phyloP scores from a whole-genome alignment of 2,797 vertebrate species.

The Yasuhikotakia modesta region DNA sequence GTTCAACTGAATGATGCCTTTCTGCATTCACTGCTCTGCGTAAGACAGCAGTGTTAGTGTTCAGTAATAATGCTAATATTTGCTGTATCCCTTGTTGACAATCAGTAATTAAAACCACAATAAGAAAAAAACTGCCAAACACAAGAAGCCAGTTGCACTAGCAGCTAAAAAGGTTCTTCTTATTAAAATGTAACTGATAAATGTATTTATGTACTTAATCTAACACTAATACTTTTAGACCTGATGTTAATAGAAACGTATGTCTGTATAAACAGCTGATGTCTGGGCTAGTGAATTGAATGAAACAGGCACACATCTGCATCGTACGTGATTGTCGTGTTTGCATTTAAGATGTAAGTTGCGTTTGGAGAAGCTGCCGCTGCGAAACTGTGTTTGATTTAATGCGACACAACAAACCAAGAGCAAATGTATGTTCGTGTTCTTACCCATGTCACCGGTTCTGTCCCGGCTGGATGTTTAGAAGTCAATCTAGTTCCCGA shows the following conservation, averaged over 20 bases:
- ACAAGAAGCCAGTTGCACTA: neutral
- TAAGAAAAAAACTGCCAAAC: neutral
- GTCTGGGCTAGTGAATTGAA: neutral
- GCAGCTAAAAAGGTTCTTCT: neutral
- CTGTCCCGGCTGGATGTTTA: conserved; percentile 7
- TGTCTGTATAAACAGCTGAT: neutral
- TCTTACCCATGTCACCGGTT: conserved; percentile 51
- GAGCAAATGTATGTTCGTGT: neutral
- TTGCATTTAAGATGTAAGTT: conserved; percentile 7
- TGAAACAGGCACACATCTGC: neutral
- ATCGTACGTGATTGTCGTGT: neutral
- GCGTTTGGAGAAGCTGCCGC: neutral
- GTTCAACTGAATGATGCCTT: neutral
- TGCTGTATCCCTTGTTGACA: neutral
- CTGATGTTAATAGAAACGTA: neutral
- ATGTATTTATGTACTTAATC: neutral
- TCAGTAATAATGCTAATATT: neutral
- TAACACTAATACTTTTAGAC: too few relatives aligned
- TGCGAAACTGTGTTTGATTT: neutral
- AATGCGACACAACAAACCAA: conserved; percentile 6
- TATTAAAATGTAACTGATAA: neutral
- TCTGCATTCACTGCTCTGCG: neutral
- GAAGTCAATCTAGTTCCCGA: neutral
- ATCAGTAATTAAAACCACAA: neutral
- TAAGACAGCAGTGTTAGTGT: neutral